Evolutionary conservation across 1,140 invertebrate genomes (phyloP), one percentile per base, ranked within the genome.

Genomic region (Lordiphosa stackelbergi): DNA sequence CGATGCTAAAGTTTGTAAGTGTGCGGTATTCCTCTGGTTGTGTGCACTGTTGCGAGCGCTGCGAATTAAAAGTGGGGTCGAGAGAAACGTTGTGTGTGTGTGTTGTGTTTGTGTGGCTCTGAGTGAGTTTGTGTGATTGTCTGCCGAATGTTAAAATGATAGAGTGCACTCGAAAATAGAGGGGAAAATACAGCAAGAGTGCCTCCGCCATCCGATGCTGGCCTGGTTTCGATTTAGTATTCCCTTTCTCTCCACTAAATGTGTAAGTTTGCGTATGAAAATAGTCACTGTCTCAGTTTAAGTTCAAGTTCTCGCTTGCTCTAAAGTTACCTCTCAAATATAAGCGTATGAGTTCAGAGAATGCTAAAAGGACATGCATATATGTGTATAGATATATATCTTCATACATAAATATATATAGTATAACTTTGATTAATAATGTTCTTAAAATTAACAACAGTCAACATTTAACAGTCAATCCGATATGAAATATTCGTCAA

Each of bases 391-490:
- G 53, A 63, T 52, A 59, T 31, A 8, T 8, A 6, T 31, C 7
- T 31, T 46, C 52, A 47, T 69, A 48, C 52, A 48, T 72, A 56
- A 55, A 61, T 54, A 58, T 66, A 58, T 66, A 10, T 36, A 37
- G 48, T 58, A 53, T 71, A 48, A 55, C 64, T 63, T 64, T 68
- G 54, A 58, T 69, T 64, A 64, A 49, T 40, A 34, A 54, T 51
- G 36, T 64, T 57, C 64, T 77, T 83, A 66, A 64, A 61, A 71
- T 66, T 83, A 75, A 69, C 77, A 78, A 86, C 79, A 86, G 79
- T 86, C 75, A 86, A 86, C 85, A 86, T 75, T 86, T 42, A 86
- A 86, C 85, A 86, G 85, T 86, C 79, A 85, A 72, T 86, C 65
- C 85, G 84, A 85, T 85, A 85, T 85, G 83, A 83, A 73, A 73